Conservation (phyloP, 2,797 vertebrate genomes). For the Spondyliosoma cantharus region DNA sequence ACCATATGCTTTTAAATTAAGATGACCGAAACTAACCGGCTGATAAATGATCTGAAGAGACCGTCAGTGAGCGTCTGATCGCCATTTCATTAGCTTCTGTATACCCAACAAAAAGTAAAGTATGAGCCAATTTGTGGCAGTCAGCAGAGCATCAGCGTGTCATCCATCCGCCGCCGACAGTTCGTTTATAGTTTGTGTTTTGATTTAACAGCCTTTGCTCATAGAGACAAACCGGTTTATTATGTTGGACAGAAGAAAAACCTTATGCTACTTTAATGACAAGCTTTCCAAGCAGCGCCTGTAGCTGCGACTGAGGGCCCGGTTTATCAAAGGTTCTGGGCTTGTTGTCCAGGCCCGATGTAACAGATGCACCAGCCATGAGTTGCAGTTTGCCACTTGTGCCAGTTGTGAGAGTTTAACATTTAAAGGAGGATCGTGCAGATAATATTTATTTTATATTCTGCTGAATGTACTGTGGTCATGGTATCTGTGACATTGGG, state of each 20-base stretch:
- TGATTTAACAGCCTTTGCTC: slow-evolving; percentile 44
- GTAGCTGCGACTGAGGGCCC: not conserved
- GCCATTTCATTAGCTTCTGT: slow-evolving; percentile 45
- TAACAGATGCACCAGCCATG: not conserved
- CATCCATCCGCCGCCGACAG: slow-evolving; percentile 57
- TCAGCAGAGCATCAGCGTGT: slow-evolving; percentile 39
- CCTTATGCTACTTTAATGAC: slow-evolving; percentile 22
- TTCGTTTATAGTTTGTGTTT: slow-evolving; percentile 53
- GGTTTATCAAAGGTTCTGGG: not conserved
- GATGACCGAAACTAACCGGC: not conserved
- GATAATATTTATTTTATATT: not conserved
- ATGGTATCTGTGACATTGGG: too few species aligned
- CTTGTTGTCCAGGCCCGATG: not conserved
- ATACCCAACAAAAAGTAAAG: slow-evolving; percentile 37
- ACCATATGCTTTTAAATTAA: slow-evolving; percentile 13
- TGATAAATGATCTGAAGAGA: slow-evolving; percentile 45
- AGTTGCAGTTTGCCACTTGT: too few species aligned
- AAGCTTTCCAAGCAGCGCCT: not conserved
- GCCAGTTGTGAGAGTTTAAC: not conserved
- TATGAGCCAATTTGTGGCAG: slow-evolving; percentile 46
- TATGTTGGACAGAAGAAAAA: slow-evolving; percentile 13
- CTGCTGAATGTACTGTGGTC: not conserved
- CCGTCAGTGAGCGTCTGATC: slow-evolving; percentile 27
- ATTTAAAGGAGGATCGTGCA: not conserved
- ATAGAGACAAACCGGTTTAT: slow-evolving; percentile 38